Conservation (phyloP, 2,113 vertebrate genomes). For the Sapayoa aenigma region DNA sequence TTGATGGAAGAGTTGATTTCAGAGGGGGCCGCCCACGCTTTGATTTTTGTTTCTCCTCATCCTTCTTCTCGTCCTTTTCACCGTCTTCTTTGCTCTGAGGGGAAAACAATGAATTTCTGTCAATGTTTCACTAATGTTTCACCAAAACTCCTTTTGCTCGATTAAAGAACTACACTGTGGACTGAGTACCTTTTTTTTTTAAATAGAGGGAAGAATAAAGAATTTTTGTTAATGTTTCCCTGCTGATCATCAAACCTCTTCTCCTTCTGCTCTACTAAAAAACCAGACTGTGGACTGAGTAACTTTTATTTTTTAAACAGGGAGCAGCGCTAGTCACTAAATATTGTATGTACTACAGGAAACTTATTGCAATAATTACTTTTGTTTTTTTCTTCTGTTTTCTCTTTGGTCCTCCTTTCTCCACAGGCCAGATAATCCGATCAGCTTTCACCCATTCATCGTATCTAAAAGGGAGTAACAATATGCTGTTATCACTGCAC, state of each 20-base stretch:
- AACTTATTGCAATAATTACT: slow-evolving; percentile 70
- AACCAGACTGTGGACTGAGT: background rate
- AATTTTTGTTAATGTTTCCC: background rate
- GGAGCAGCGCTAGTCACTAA: background rate
- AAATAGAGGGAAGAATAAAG: background rate
- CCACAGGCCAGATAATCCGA: slow-evolving; percentile 94
- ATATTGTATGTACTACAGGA: background rate
- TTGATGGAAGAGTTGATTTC: slow-evolving; percentile 82
- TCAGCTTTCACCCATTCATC: slow-evolving; percentile 99
- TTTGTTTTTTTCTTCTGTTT: slow-evolving; percentile 92
- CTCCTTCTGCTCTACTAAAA: too few species aligned
- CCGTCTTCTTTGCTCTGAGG: slow-evolving; percentile 89
- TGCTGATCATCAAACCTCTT: background rate
- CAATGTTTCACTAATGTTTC: background rate
- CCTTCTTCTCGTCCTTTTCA: slow-evolving; percentile 84
- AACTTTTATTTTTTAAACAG: background rate
- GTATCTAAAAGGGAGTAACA: slow-evolving; percentile 77
- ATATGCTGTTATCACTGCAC: background rate
- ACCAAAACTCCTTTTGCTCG: background rate
- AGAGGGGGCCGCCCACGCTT: slow-evolving; percentile 91
- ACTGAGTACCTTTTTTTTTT: background rate
- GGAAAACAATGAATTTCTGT: background rate
- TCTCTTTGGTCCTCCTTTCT: slow-evolving; percentile 91
- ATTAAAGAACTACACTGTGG: background rate
- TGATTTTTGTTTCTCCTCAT: slow-evolving; percentile 83